Evolutionary conservation across 2,797 vertebrate species (phyloP).

Genomic region (Danio kyathit): DNA sequence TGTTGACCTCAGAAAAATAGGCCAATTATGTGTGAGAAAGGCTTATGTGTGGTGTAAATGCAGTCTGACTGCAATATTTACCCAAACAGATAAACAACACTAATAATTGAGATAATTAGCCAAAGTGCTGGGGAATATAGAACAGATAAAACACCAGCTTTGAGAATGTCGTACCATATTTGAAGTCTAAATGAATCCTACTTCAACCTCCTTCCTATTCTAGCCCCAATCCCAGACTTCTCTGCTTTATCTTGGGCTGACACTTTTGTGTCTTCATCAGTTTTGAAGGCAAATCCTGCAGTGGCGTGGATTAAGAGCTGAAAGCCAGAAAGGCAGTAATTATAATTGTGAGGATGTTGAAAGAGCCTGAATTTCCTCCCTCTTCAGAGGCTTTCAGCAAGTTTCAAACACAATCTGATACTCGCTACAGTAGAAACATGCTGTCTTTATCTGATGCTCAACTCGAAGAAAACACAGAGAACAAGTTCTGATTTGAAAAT

Average conservation of each 20-base stretch:
- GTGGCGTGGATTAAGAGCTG: slow-evolving; percentile 56
- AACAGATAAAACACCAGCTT: slow-evolving; percentile 48
- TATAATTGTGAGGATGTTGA: slow-evolving; percentile 52
- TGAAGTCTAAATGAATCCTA: slow-evolving; percentile 56
- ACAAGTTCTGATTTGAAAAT: slow-evolving; percentile 60
- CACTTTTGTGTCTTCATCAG: slow-evolving; percentile 59
- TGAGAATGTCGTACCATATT: slow-evolving; percentile 50
- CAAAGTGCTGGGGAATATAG: slow-evolving; percentile 24
- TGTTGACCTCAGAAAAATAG: slow-evolving; percentile 52
- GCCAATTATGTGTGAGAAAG: slow-evolving; percentile 55
- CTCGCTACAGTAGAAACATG: background rate
- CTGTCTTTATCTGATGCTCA: slow-evolving; percentile 37
- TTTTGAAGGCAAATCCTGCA: slow-evolving; percentile 58
- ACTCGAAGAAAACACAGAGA: slow-evolving; percentile 18
- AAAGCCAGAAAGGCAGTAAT: slow-evolving; percentile 55
- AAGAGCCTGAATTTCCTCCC: slow-evolving; percentile 32
- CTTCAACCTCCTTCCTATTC: slow-evolving; percentile 31
- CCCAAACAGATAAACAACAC: background rate
- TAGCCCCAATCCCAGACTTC: background rate
- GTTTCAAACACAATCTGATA: slow-evolving; percentile 50
- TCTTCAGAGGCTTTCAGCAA: slow-evolving; percentile 19
- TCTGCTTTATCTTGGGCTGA: slow-evolving; percentile 50
- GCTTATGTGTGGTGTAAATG: slow-evolving; percentile 30
- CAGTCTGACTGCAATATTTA: slow-evolving; percentile 30
- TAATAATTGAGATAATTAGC: slow-evolving; percentile 58